phyloP scores from a whole-genome alignment of 2,113 vertebrate genomes.

The Bubo bubo region DNA sequence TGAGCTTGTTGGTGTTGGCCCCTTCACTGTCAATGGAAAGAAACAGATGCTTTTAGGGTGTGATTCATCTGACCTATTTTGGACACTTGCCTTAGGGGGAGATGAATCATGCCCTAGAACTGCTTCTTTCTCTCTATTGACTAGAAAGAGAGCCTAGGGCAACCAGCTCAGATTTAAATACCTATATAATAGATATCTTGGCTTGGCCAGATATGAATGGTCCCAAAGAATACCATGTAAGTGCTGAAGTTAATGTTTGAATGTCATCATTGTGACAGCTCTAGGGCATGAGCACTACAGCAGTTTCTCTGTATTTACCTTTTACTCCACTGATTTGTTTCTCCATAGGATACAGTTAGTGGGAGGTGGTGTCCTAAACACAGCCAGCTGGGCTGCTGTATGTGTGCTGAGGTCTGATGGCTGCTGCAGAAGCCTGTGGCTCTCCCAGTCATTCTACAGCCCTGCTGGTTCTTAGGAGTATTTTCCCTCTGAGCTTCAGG shows the following conservation, averaged over 20 bases:
- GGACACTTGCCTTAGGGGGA: conserved; percentile 19
- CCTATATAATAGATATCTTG: not conserved
- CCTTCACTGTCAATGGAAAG: not conserved
- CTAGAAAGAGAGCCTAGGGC: not conserved
- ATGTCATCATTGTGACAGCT: not conserved
- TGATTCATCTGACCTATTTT: conserved; percentile 61
- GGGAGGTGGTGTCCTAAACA: not conserved
- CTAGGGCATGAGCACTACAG: not conserved
- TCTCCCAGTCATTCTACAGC: not conserved
- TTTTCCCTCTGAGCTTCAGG: not conserved
- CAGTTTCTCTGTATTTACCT: not conserved
- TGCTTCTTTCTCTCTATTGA: not conserved
- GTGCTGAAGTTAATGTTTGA: not conserved
- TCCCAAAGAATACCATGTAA: not conserved
- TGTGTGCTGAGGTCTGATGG: not conserved
- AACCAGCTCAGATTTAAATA: not conserved
- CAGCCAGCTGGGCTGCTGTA: no score
- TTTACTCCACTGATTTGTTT: not conserved
- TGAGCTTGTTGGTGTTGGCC: not conserved
- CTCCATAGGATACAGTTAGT: rapidly evolving
- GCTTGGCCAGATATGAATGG: not conserved
- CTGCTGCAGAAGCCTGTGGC: not conserved
- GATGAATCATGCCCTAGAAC: conserved; percentile 48
- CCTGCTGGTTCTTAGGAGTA: not conserved
- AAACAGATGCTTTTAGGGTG: conserved; percentile 29